These are phyloP conservation scores for Hetaerina americana DNA, from an alignment of 1,140 invertebrate species.

Conservation along the genomic window DNA sequence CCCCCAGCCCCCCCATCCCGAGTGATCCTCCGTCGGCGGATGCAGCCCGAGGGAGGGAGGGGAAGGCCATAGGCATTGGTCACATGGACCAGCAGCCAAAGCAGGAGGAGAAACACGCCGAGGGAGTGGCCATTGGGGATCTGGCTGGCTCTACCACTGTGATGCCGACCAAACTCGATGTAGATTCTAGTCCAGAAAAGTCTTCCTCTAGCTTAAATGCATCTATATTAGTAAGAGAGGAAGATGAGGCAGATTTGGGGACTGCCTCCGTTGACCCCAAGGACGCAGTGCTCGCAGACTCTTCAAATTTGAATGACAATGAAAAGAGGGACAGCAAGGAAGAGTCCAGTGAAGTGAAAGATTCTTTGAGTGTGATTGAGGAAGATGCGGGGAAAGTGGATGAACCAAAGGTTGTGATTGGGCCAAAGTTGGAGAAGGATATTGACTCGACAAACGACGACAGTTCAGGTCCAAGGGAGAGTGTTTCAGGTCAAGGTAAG, in stretches of 20 bases:
- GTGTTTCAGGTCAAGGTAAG: background rate
- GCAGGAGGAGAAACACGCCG: background rate
- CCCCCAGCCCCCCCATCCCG: background rate
- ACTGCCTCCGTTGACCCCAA: too few relatives aligned
- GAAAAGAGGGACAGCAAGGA: background rate
- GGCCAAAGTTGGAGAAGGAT: background rate
- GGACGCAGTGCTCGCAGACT: too few relatives aligned
- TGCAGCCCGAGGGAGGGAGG: background rate
- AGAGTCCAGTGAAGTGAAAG: too few relatives aligned
- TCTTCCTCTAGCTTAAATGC: background rate
- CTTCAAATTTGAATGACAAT: background rate
- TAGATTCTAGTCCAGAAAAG: background rate
- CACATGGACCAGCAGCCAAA: background rate
- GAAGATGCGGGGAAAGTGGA: too few relatives aligned
- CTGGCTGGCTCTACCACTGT: background rate
- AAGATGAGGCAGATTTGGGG: background rate
- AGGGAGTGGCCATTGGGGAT: background rate
- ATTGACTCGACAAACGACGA: background rate
- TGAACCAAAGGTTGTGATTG: too few relatives aligned
- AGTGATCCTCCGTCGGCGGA: background rate
- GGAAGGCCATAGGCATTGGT: background rate
- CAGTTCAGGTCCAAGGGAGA: background rate
- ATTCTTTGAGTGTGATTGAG: too few relatives aligned
- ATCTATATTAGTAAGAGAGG: background rate
- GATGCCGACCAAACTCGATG: background rate